phyloP scores from a whole-genome alignment of 2,113 vertebrate species.

The Geococcyx californianus region DNA sequence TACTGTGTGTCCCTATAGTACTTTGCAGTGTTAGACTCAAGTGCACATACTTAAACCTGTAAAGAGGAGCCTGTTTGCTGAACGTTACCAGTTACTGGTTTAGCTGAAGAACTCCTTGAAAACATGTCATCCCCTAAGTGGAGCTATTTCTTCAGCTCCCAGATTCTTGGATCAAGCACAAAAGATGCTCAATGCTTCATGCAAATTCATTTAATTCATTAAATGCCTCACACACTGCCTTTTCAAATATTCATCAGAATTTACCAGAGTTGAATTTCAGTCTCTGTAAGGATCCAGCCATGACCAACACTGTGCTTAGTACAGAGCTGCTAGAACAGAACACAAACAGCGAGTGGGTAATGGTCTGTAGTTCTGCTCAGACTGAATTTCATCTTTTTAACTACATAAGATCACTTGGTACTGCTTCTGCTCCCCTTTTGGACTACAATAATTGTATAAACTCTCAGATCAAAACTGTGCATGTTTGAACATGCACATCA shows the following conservation, averaged over 20 bases:
- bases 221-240: background rate
- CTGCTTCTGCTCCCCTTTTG: background rate
- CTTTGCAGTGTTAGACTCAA: background rate
- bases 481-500: background rate
- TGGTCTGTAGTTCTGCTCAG: background rate
- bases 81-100: background rate
- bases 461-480: background rate
- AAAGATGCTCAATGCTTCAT: background rate
- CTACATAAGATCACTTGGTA: background rate
- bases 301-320: background rate
- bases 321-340: background rate
- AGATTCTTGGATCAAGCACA: background rate
- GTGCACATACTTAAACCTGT: background rate
- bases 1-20: background rate
- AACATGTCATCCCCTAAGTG: background rate
- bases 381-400: background rate
- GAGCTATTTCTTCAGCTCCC: background rate
- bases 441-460: background rate
- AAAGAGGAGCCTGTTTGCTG: background rate
- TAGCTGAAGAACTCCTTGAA: background rate
- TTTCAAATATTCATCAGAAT: slow-evolving; percentile 10
- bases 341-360: background rate
- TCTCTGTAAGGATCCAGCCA: background rate
- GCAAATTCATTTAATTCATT: background rate
- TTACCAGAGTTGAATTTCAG: background rate